Evolutionary conservation across 2,888 invertebrate genomes (phyloP), one percentile per base, ranked within the genome.

Genomic region (Silvanus unidentatus): DNA sequence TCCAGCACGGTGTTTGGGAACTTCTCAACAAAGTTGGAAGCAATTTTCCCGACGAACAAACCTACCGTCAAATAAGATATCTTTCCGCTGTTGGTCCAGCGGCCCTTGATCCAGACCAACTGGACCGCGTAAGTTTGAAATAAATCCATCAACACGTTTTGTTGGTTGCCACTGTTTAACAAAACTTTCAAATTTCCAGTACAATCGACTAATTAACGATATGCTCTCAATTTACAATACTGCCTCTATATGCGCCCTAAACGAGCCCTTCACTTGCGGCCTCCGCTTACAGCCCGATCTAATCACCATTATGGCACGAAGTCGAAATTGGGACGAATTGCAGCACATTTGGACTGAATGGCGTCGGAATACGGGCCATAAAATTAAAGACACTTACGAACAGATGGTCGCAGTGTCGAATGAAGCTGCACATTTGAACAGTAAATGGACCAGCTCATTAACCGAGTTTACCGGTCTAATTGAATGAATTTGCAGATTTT

Each of bases 281-380:
- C 73, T 92, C 0, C 80, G 86, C 35, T 75, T 91, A 2, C 88
- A 90, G 63, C 90, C 90, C 1, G 87, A 90, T 70, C 71, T 86
- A 2, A 79, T 80, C 61, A 74, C 75, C 59, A 83, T 90, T 48
- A 88, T 93, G 89, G 86, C 88, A 0, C 77, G 75, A 46, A 85
- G 84, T 57, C 73, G 88, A 39, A 87, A 95, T 63, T 93, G 93
- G 86, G 88, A 93, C 49, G 90, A 93, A 66, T 72, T 96, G 45
- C 83, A 86, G 58, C 85, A 88, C 62, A 81, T 84, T 0, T 96
- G 96, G 96, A 82, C 85, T 0, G 90, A 91, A 65, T 96, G 93
- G 88, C 78, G 93, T 57, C 77, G 94, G 54, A 84, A 88, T 52
- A 89, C 92, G 0, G 90, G 88, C 0, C 79, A 84, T 44, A 79